Percentiles rank a stretch among this genome's conserved stretches.
Evolutionary conservation across 2,113 vertebrate genomes (phyloP).

Genomic region (Cettia cetti): DNA sequence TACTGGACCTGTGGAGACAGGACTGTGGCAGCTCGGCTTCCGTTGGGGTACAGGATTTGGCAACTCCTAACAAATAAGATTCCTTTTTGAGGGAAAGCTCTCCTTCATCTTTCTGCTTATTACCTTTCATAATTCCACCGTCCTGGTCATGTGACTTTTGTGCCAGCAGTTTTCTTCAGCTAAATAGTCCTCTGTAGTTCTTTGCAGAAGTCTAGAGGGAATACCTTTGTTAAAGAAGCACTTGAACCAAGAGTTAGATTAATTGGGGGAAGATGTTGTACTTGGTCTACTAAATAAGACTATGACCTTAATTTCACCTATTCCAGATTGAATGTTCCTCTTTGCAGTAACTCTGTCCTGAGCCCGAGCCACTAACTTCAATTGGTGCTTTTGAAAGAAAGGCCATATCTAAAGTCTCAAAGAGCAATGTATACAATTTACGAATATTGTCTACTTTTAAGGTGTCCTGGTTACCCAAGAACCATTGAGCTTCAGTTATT

Average conservation of each 20-base stretch:
- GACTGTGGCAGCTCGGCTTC: neutral
- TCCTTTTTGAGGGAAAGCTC: neutral
- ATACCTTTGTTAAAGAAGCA: neutral
- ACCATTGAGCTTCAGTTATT: neutral
- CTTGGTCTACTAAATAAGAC: neutral
- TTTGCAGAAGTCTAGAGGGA: neutral
- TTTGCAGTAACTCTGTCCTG: neutral
- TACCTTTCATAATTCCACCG: neutral
- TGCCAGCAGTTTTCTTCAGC: neutral
- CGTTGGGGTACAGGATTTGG: neutral
- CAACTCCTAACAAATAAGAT: neutral
- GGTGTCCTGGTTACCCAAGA: neutral
- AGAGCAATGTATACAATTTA: neutral
- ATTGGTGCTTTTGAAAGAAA: neutral
- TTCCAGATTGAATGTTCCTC: neutral
- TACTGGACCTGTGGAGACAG: neutral
- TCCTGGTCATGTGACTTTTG: neutral
- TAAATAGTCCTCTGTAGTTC: neutral
- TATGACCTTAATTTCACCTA: neutral
- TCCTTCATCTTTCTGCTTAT: neutral
- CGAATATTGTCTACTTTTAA: neutral
- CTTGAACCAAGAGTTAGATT: neutral
- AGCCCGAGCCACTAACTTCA: neutral
- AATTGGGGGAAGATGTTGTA: neutral
- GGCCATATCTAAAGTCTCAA: neutral